Base-by-base conservation (phyloP, 2,113 vertebrate species). In the Rhinopithecus roxellana region DNA sequence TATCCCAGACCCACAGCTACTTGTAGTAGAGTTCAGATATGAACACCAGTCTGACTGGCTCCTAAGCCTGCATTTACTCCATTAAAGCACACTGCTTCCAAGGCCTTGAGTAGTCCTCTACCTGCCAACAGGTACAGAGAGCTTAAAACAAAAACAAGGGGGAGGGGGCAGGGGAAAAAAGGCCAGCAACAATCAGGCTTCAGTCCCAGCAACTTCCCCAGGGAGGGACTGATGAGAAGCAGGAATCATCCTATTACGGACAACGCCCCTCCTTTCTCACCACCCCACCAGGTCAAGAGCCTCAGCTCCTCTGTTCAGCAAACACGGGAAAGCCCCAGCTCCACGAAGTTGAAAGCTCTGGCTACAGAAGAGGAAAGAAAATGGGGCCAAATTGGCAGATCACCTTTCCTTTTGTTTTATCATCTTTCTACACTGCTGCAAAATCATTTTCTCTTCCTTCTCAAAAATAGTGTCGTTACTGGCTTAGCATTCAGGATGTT, bases 1-100 rank as follows among this genome's bases (percentile, higher is more conserved):
- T 61, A 30, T 11, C 35, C 64, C 25, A 74, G 90, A 59, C 43
- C 25, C 38, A 3, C 59, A n/a, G 70, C 57, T 11, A 8, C 38
- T 3, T 18, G 25, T 0, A 3, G 23, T 17, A n/a, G 32, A 79
- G 50, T 13, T 45, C 43, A 40, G 25, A 77, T 0, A 3, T 8
- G 40, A 59, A 77, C 55, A 22, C 45, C 8, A 52, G 32, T 25
- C 14, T 48, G 10, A 32, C 64, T 0, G 30, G 57, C 43, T 77
- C 61, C 35, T 4, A n/a, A 40, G 12, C 72, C 32, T 20, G 16
- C 1, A 0, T 43, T 64, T 59, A 4, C 17, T 52, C 30, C 67
- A 72, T 6, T 22, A 70, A 64, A 35, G 8, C 38, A 52, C 11
- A 23, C 32, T 43, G 57, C 77, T 64, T 48, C 57, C 48, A 40